Percentiles rank a stretch among this genome's conserved stretches.
phyloP scores from a whole-genome alignment of 2,113 vertebrate species.

The Macroglossus sobrinus region DNA sequence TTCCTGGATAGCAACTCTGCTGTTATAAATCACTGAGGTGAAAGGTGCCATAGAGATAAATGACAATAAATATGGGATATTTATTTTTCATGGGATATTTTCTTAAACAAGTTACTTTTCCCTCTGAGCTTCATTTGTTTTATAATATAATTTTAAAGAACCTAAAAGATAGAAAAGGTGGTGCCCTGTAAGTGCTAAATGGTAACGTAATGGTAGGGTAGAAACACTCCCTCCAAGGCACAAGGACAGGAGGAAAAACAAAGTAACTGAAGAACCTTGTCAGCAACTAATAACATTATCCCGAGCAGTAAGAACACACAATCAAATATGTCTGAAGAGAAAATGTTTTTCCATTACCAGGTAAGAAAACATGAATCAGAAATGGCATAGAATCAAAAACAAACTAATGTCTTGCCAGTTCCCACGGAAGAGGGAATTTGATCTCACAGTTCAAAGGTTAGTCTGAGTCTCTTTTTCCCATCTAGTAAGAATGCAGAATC shows the following conservation, averaged over 20 bases:
- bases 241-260: neutral
- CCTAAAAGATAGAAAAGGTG: neutral
- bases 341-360: neutral
- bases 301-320: neutral
- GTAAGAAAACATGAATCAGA: neutral
- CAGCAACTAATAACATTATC: neutral
- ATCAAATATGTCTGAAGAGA: neutral
- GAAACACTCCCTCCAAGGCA: neutral
- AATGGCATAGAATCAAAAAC: neutral
- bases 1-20: neutral
- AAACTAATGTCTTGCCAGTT: neutral
- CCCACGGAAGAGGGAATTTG: neutral
- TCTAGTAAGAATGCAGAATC: neutral
- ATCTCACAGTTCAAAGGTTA: neutral
- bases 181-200: neutral
- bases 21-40: no score
- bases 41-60: neutral
- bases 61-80: neutral
- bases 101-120: neutral
- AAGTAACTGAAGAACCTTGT: neutral
- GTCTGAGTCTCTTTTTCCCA: neutral
- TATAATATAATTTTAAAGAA: neutral
- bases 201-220: neutral
- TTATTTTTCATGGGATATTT: neutral
- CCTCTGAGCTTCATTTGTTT: neutral